phyloP scores from a whole-genome alignment of 2,888 invertebrate genomes.

The Acronicta psi region DNA sequence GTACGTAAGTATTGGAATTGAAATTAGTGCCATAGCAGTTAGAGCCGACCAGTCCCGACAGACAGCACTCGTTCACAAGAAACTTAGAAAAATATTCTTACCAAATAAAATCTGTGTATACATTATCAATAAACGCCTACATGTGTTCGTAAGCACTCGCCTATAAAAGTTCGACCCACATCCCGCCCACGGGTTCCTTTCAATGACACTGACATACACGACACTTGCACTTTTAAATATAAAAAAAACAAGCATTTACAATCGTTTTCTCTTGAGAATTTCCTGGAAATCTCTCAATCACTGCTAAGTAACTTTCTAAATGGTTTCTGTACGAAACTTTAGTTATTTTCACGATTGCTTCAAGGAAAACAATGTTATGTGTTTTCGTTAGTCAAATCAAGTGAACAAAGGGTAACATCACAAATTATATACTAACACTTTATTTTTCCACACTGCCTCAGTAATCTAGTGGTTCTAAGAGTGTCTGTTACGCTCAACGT shows the following conservation, averaged over 20 bases:
- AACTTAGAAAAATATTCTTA: background rate
- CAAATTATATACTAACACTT: no score
- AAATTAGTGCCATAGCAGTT: no score
- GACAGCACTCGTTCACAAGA: background rate
- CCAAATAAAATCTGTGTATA: no score
- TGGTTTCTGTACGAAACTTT: background rate
- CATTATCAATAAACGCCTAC: conserved; percentile 4
- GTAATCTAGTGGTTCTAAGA: no score
- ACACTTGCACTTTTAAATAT: background rate
- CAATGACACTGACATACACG: background rate
- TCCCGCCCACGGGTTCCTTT: conserved; percentile 3
- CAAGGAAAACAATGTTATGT: background rate
- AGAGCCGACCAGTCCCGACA: no score
- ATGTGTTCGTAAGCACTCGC: background rate
- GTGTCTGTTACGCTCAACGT: no score
- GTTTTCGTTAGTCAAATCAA: no score
- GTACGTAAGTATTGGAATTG: no score
- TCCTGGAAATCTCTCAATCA: conserved; percentile 2
- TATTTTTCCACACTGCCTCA: no score
- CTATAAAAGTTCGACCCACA: conserved; percentile 1
- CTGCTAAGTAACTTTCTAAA: conserved; percentile 4
- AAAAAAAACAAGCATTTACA: background rate
- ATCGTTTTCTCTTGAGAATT: conserved; percentile 4
- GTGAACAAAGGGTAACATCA: no score
- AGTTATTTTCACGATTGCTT: background rate